A percentile compares a stretch with the other conserved stretches of the same genome.
Evolutionary conservation across 37 sponge, comb jelly and placozoan species (phyloP).

Genomic region (Theonella swinhoei): DNA sequence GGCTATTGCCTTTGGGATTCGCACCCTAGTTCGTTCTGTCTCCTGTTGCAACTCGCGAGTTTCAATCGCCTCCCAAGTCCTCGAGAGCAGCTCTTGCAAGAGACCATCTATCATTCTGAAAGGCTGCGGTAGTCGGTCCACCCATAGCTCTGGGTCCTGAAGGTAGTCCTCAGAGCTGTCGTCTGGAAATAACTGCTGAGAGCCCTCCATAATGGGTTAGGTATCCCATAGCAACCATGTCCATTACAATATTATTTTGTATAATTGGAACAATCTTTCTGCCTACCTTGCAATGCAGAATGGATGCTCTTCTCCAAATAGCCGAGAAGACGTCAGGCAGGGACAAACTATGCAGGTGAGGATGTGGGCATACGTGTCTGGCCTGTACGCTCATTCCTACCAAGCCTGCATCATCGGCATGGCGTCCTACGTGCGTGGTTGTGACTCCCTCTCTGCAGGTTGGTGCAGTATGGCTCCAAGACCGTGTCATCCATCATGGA

Average conservation of each 20-base stretch:
- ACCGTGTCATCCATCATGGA: conserved; percentile 59
- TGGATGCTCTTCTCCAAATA: conserved; percentile 41
- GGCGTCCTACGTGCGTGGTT: too few species aligned
- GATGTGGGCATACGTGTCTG: too few species aligned
- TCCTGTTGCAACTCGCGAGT: conserved; percentile 5
- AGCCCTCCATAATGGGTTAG: too few species aligned
- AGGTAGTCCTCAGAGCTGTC: conserved; percentile 46
- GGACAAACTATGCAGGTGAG: conserved; percentile 75
- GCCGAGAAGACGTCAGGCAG: conserved; percentile 68
- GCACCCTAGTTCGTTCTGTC: conserved; percentile 21
- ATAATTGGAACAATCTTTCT: neutral
- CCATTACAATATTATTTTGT: neutral
- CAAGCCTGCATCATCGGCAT: too few species aligned
- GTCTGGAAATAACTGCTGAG: too few species aligned
- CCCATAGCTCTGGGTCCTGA: conserved; percentile 67
- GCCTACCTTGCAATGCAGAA: neutral
- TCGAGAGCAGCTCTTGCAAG: conserved; percentile 44
- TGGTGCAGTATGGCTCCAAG: conserved; percentile 72
- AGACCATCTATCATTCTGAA: conserved; percentile 58
- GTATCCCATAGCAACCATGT: neutral
- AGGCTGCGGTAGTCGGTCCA: conserved; percentile 72
- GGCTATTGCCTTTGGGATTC: conserved; percentile 34
- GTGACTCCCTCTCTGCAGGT: too few species aligned
- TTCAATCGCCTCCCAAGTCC: conserved; percentile 36
- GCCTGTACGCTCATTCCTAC: too few species aligned